Evolutionary conservation across 2,113 vertebrate genomes (phyloP).

Genomic region (Caloenas nicobarica): DNA sequence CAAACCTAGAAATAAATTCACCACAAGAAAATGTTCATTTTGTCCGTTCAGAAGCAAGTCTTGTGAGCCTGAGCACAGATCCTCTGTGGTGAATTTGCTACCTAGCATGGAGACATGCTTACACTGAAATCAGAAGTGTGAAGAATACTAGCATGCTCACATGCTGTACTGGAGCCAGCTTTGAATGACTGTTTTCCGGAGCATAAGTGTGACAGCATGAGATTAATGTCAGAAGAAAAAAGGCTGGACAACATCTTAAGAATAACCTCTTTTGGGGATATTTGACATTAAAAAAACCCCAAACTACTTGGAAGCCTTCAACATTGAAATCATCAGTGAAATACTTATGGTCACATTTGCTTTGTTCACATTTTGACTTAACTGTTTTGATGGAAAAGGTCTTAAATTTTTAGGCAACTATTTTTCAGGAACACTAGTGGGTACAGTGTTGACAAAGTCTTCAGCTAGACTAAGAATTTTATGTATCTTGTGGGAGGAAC

Average conservation of each 20-base stretch:
- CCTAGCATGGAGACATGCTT: not conserved
- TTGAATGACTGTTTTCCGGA: not conserved
- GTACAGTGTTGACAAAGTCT: not conserved
- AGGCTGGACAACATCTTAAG: not conserved
- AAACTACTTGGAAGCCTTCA: not conserved
- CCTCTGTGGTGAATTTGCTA: not conserved
- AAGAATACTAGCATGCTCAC: not conserved
- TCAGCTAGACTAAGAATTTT: not conserved
- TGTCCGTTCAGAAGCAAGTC: not conserved
- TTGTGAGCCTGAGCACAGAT: not conserved
- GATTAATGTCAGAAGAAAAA: not conserved
- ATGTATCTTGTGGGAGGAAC: not conserved
- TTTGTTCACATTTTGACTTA: not conserved
- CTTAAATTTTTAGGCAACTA: not conserved
- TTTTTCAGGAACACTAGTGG: not conserved
- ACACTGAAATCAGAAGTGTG: not conserved
- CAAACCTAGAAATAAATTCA: not conserved
- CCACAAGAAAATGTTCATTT: not conserved
- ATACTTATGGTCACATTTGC: not conserved
- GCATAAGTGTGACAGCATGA: not conserved
- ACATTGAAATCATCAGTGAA: not conserved
- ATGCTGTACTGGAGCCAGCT: not conserved
- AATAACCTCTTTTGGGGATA: not conserved
- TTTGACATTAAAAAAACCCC: not conserved
- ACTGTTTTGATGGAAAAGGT: not conserved